Evolutionary conservation across 2,888 invertebrate species (phyloP), one percentile per base, ranked within the genome.

Genomic region (Trachelus stipa): DNA sequence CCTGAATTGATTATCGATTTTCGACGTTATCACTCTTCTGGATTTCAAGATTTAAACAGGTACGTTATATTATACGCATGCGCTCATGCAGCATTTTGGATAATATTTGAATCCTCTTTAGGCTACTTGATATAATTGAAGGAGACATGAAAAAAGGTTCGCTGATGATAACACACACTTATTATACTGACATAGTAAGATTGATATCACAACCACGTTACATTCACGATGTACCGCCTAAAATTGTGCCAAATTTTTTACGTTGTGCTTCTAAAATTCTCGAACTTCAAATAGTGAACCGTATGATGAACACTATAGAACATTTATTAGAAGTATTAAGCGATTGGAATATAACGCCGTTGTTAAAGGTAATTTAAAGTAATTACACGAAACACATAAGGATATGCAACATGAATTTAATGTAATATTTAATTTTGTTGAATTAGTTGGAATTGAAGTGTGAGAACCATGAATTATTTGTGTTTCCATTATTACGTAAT

Each of bases 1-100:
- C 95, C 95, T 0, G 85, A 91, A 4, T 90, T 88, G 79, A 92
- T 95, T n/a, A 93, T 94, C 76, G 90, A 93, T 85, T 92, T 94
- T 81, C 83, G 88, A 12, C 92, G 91, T 80, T 94, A 93, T 82
- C 92, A 93, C 85, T 85, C 85, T 2, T 86, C 87, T 77, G 93
- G 93, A 4, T 92, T 92, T 15, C 84, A 93, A 76, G 85, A 87
- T 74, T 87, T 94, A 56, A 75, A 81, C 40, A 87, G 85, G 91
- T 90, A 85, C 30, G 4, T 12, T 71, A 31, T 31, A 31, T 71
- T n/a, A 31, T 11, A 71, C 1, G 2, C 71, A 3, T 71, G 11
- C 9, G 15, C 12, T 71, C 9, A 0, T 56, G 9, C 23, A 56
- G 9, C 9, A 56, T 56, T 23, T 56, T 56, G 9, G 9, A 2